Conservation (phyloP, 2,797 vertebrate genomes). For the Pygocentrus nattereri region DNA sequence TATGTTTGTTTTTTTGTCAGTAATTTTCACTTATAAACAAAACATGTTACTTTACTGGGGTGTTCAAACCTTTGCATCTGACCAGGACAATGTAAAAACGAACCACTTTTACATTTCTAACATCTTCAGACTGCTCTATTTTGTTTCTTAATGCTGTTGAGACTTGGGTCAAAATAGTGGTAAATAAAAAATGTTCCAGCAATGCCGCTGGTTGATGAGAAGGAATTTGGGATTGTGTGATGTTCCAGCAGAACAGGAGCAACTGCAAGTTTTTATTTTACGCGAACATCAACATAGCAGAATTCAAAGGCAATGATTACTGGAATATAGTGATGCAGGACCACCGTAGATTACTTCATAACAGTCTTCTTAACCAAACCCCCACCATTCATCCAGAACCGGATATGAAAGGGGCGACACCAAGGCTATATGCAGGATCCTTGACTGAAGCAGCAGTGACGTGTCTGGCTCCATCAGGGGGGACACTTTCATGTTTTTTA, state of each 20-base stretch:
- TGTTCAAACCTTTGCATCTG: too few species aligned
- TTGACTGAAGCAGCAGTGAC: slow-evolving; percentile 50
- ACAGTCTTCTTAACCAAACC: slow-evolving; percentile 1
- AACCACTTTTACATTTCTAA: slow-evolving; percentile 15
- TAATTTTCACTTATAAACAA: too few species aligned
- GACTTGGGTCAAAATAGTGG: slow-evolving; percentile 26
- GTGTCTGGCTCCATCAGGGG: slow-evolving; percentile 47
- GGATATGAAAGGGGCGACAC: not conserved
- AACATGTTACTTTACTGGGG: too few species aligned
- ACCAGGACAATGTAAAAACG: slow-evolving; percentile 26
- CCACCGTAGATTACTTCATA: not conserved
- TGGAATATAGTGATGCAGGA: not conserved
- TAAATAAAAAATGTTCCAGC: slow-evolving; percentile 31
- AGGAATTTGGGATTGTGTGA: not conserved
- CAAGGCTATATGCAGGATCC: slow-evolving; percentile 26
- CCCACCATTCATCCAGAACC: not conserved
- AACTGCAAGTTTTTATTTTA: not conserved
- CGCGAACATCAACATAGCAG: not conserved
- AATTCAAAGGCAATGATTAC: not conserved
- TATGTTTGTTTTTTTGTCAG: too few species aligned
- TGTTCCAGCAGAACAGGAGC: not conserved
- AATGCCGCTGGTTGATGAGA: slow-evolving; percentile 19
- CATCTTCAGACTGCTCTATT: slow-evolving; percentile 27
- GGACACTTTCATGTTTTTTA: slow-evolving; percentile 60
- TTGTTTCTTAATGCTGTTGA: slow-evolving; percentile 18